Evolutionary conservation across 2,797 vertebrate species (phyloP).

Genomic region (Meda fulgida): DNA sequence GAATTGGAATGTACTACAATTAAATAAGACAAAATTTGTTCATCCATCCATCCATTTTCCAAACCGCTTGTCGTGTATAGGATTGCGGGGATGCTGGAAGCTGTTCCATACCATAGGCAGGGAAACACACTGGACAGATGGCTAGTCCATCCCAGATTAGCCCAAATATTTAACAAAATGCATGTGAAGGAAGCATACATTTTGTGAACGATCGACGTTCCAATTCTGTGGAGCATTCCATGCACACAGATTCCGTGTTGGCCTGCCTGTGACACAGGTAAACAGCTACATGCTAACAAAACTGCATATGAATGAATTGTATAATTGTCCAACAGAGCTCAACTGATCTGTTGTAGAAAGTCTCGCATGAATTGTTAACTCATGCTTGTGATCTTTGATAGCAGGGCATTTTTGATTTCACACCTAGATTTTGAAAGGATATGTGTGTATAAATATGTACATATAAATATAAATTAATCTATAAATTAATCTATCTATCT

Average conservation of each 20-base stretch:
- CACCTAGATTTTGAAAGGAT: constrained; percentile 48
- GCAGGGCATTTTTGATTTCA: constrained; percentile 14
- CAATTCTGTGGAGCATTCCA: neutral
- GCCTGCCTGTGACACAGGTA: constrained; percentile 3
- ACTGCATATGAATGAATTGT: constrained; percentile 62
- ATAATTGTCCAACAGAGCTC: constrained; percentile 36
- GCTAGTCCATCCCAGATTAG: neutral
- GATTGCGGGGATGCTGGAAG: neutral
- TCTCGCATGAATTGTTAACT: neutral
- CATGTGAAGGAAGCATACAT: constrained; percentile 5
- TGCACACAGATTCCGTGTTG: neutral
- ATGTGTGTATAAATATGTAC: constrained; percentile 67
- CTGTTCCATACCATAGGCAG: neutral
- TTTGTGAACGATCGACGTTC: neutral
- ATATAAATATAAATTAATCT: constrained; percentile 50
- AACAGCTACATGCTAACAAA: constrained; percentile 54
- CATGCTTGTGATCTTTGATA: constrained; percentile 42
- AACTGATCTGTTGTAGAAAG: neutral
- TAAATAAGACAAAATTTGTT: neutral
- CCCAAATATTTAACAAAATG: neutral
- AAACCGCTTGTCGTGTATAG: neutral
- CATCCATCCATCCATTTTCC: neutral
- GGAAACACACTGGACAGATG: neutral
- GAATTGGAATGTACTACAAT: neutral
- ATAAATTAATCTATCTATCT: too few relatives aligned